Evolutionary conservation across 2,113 vertebrate species (phyloP), one percentile per base, ranked within the genome.

Genomic region (Panurus biarmicus): DNA sequence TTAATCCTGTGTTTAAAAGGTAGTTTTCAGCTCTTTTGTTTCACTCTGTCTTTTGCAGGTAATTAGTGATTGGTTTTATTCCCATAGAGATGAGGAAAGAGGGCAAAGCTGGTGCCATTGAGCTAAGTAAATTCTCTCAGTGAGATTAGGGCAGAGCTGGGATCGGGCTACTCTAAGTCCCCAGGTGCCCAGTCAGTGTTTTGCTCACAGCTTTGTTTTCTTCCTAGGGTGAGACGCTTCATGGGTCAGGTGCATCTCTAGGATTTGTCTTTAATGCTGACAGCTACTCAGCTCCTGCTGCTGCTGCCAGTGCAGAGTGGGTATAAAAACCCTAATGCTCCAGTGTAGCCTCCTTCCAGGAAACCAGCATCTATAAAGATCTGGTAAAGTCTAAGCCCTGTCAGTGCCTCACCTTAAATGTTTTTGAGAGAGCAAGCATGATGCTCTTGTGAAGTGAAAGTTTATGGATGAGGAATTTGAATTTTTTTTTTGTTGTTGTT

Each of bases 1-100:
- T 95, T 77, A 73, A 91, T 42, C 51, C 60, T 80, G 38, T 45
- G 21, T 78, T 91, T 91, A 85, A 94, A 79, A 76, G 26, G 24
- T 64, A 69, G 40, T 85, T 94, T 95, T 85, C 44, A 64, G 24
- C 31, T 87, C 64, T 36, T 87, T 33, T 70, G 42, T n/a, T 84
- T 94, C 42, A 38, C 9, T 65, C 25, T 50, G 2, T 62, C 64
- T 83, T 76, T 85, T 73, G 31, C 64, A 82, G 67, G 51, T 91
- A 95, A 94, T 91, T 93, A 95, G 25, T 1, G 0, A 26, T 60
- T 83, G 54, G 44, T 89, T 89, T 92, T 57, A 36, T 95, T 88
- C 92, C 74, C n/a, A 20, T 5, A 36, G 57, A 81, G 50, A 40
- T 89, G 69, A 90, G 57, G 64, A 86, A 93, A 76, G 40, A 93